phyloP scores from a whole-genome alignment of 2,888 invertebrate species.

The Bembecia ichneumoniformis region DNA sequence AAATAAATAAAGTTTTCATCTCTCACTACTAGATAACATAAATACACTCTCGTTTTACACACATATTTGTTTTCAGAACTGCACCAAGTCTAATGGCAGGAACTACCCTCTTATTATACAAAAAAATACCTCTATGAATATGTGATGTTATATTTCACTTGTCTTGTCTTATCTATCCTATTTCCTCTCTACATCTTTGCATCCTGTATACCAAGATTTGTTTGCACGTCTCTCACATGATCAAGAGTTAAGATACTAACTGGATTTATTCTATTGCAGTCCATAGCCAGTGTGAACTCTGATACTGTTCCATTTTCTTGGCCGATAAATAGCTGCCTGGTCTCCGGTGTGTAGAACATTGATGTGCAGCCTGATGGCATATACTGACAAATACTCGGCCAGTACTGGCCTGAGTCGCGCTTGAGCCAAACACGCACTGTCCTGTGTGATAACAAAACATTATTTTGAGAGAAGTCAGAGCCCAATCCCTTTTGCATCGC shows the following conservation, averaged over 20 bases:
- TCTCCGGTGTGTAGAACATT: slow-evolving; percentile 89
- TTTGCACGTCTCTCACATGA: no score
- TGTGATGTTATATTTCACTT: no score
- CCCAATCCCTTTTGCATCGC: no score
- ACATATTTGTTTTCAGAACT: no score
- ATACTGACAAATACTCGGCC: slow-evolving; percentile 98
- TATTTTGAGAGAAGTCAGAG: no score
- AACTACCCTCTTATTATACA: no score
- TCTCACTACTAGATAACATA: no score
- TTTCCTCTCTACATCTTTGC: not conserved
- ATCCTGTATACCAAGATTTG: not conserved
- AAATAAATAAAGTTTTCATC: no score
- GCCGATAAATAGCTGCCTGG: slow-evolving; percentile 92
- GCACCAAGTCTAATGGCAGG: no score
- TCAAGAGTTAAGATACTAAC: slow-evolving; percentile 34
- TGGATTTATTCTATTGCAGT: slow-evolving; percentile 93
- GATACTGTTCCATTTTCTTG: slow-evolving; percentile 94
- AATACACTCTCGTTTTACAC: no score
- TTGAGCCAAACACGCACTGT: slow-evolving; percentile 97
- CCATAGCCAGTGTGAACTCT: slow-evolving; percentile 92
- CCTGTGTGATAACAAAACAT: slow-evolving; percentile 57
- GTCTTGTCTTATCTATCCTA: not conserved
- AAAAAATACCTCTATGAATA: no score
- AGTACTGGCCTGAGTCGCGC: slow-evolving; percentile 97
- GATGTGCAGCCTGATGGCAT: slow-evolving; percentile 95